Evolutionary conservation across 2,888 invertebrate genomes (phyloP).

Genomic region (Cyclophora punctaria): DNA sequence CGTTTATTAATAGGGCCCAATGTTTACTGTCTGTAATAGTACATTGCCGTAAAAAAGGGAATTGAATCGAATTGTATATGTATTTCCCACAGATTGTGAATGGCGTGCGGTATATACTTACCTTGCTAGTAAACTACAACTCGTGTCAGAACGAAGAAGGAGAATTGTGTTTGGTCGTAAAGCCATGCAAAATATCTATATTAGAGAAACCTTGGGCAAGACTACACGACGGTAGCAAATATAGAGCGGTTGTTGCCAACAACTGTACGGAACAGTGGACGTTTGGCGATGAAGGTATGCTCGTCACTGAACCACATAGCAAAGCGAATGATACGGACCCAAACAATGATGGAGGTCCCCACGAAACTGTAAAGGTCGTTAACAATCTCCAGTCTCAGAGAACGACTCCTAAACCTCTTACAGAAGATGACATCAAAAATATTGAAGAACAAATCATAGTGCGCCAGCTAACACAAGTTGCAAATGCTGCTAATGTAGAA

Average conservation of each 20-base stretch:
- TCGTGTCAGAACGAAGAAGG: slow-evolving; percentile 46
- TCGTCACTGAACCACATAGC: slow-evolving; percentile 22
- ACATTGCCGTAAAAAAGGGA: too few species aligned
- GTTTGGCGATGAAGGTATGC: slow-evolving; percentile 57
- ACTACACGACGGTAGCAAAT: slow-evolving; percentile 72
- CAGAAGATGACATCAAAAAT: slow-evolving; percentile 45
- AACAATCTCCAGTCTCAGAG: slow-evolving; percentile 41
- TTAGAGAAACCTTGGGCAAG: slow-evolving; percentile 80
- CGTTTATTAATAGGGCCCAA: too few species aligned
- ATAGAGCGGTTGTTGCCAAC: slow-evolving; percentile 76
- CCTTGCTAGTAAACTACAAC: slow-evolving; percentile 65
- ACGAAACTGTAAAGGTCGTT: slow-evolving; percentile 47
- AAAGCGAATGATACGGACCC: slow-evolving; percentile 23
- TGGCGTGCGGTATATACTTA: slow-evolving; percentile 75
- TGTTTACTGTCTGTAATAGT: too few species aligned
- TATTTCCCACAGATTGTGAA: slow-evolving; percentile 64
- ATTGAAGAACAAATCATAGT: slow-evolving; percentile 63
- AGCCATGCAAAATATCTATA: slow-evolving; percentile 76
- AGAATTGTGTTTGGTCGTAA: slow-evolving; percentile 40
- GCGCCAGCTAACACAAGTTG: slow-evolving; percentile 18
- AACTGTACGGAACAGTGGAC: slow-evolving; percentile 78
- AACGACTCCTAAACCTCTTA: slow-evolving; percentile 35
- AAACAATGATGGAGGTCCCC: slow-evolving; percentile 16
- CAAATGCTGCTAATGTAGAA: slow-evolving; percentile 2
- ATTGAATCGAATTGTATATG: too few species aligned